Evolutionary conservation across 2,113 vertebrate genomes (phyloP), one percentile per base, ranked within the genome.

Genomic region (Seriola rivoliana): DNA sequence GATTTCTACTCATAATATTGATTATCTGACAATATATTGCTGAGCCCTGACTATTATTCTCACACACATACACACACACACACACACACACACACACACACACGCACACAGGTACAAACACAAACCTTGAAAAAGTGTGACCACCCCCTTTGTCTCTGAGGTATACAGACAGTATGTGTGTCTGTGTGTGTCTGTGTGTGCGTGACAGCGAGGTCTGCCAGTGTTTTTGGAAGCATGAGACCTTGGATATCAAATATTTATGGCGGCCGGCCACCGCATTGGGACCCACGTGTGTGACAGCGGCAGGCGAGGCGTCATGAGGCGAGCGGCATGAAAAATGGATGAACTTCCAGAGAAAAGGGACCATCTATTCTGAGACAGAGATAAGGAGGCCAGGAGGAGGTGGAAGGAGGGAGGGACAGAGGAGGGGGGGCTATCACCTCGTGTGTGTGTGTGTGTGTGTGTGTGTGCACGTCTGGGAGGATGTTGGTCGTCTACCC

Each of bases 301-400:
- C 11, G 50, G 68, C 71, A 75, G 85, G 58, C 25, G 38, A 65
- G 14, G 50, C 74, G 54, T 77, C 77, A 54, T 62, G 65, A 80
- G 78, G 78, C 40, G 10, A 62, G 70, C 44, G 4, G 42, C 80
- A 91, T 92, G 81, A 92, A 92, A 91, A 88, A 93, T 92, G 87
- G 82, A 92, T 92, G 91, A 79, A 73, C 17, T 63, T 66, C 21
- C 25, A 38, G 8, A 75, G 38, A 68, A 84, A 64, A 65, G 50
- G 64, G 55, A 69, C 62, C 23, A 59, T 87, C 79, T 87, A 88
- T 91, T 92, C 82, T 75, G 65, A 90, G 86, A 69, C 23, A 14
- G 69, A 82, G 80, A 85, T 82, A 84, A 86, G 78, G 62, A 82
- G 19, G 84, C 77, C 71, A 67, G 42, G 74, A 67, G 62, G 67